Percentiles rank a stretch among this genome's conserved stretches.
Conservation (phyloP, 2,113 vertebrate genomes). For the Sporophila hypoxantha region DNA sequence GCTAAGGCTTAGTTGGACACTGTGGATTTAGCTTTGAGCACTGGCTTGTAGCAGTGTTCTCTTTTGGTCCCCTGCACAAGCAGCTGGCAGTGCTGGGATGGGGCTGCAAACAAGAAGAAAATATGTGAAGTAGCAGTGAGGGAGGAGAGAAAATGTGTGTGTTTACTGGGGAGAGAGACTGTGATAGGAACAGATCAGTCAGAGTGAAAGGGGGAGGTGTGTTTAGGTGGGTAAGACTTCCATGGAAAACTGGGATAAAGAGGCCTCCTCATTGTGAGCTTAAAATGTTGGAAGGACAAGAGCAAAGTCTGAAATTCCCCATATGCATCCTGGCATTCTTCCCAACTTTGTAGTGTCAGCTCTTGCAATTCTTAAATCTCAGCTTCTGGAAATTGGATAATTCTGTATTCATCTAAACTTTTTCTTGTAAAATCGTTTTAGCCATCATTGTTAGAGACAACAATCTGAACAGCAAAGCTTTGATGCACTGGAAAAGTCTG, state of each 20-base stretch:
- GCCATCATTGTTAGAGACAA: not conserved
- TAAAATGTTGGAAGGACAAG: not conserved
- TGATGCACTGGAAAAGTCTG: not conserved
- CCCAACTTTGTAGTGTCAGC: not conserved
- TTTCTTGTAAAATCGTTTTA: not conserved
- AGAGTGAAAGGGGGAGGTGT: not conserved
- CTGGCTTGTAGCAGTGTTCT: not conserved
- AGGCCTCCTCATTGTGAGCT: not conserved
- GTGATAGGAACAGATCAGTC: not conserved
- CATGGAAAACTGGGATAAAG: not conserved
- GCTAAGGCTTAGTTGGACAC: not conserved
- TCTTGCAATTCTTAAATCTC: conserved; percentile 9
- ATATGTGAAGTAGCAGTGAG: not conserved
- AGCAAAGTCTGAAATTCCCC: not conserved
- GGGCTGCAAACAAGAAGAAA: not conserved
- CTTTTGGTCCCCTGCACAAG: not conserved
- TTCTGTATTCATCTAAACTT: conserved; percentile 11
- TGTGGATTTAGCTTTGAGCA: not conserved
- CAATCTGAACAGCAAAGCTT: not conserved
- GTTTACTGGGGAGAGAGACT: not conserved
- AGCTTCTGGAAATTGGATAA: not conserved
- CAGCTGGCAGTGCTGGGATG: not conserved
- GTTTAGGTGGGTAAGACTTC: not conserved
- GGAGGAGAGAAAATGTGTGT: not conserved
- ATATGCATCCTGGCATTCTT: not conserved